These are phyloP conservation scores for Cricetomys ansorgei DNA, from an alignment of 2,113 vertebrate species.

Conservation along the genomic window DNA sequence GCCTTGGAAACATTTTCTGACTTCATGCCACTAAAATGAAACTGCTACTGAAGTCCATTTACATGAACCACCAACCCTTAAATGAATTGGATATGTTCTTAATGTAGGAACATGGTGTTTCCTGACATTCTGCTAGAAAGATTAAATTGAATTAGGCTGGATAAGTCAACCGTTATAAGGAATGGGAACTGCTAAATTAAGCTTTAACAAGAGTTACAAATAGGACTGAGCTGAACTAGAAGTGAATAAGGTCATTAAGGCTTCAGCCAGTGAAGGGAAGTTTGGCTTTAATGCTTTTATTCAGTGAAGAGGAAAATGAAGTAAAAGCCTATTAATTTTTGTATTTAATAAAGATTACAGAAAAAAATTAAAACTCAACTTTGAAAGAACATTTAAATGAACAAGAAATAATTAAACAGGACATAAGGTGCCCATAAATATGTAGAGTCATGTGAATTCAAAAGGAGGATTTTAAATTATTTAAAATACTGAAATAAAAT, in stretches of 20 bases:
- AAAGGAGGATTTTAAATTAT: not conserved
- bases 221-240: conserved; percentile 24
- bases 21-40: conserved; percentile 47
- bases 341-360: not conserved
- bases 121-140: conserved; percentile 57
- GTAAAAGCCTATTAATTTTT: conserved; percentile 50
- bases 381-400: conserved; percentile 25
- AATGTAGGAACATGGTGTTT: conserved; percentile 64
- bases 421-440: not conserved
- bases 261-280: not conserved
- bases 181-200: conserved; percentile 68
- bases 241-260: conserved; percentile 52
- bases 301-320: conserved; percentile 68
- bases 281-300: conserved; percentile 60
- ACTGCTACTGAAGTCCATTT: conserved; percentile 40
- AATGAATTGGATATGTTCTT: conserved; percentile 51
- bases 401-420: not conserved
- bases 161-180: conserved; percentile 59
- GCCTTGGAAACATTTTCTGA: conserved; percentile 60
- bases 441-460: not conserved
- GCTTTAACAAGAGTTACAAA: conserved; percentile 58
- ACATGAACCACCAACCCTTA: conserved; percentile 53
- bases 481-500: not conserved
- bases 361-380: not conserved
- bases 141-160: conserved; percentile 73